Evolutionary conservation across 2,113 vertebrate species (phyloP).

Genomic region (Desmodus rotundus): DNA sequence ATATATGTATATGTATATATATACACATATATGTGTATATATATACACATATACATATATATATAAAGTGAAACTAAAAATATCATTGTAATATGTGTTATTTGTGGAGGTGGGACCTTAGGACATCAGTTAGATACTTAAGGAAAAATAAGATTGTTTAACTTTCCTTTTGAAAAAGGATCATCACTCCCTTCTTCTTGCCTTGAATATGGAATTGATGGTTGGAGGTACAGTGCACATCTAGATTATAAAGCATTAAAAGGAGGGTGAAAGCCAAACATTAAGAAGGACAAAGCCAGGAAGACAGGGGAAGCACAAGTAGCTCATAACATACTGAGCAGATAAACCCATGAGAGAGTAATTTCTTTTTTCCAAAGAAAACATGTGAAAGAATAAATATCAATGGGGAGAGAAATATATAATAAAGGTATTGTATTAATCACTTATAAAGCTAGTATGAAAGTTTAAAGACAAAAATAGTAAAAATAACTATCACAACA

Average conservation of each 20-base stretch:
- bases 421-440: background rate
- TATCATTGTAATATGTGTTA: background rate
- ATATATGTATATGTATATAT: background rate
- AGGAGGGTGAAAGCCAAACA: background rate
- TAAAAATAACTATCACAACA: background rate
- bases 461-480: background rate
- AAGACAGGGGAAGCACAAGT: background rate
- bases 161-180: background rate
- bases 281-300: background rate
- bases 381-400: background rate
- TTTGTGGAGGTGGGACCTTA: background rate
- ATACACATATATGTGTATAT: background rate
- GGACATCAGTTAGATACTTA: background rate
- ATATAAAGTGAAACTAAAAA: background rate
- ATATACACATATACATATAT: too few species aligned
- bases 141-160: background rate
- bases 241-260: background rate
- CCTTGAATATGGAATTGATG: background rate
- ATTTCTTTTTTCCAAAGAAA: background rate
- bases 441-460: background rate
- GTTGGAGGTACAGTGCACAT: background rate
- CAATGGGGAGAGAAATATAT: background rate
- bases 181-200: background rate
- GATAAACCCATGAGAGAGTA: background rate
- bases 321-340: background rate